phyloP scores from a whole-genome alignment of 2,888 invertebrate genomes.

The Pharmacophagus antenor region DNA sequence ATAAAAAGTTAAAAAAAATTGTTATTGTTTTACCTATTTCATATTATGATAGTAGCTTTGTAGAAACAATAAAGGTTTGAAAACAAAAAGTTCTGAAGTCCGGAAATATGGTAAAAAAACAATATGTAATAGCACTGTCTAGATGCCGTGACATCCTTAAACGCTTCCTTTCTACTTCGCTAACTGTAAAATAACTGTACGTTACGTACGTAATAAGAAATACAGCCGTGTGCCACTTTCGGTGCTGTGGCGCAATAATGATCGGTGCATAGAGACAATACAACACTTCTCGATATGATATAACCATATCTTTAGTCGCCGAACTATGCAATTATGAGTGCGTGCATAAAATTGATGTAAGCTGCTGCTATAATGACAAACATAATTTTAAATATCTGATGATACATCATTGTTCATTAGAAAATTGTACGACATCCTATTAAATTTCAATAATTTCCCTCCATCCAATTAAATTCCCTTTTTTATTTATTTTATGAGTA shows the following conservation, averaged over 20 bases:
- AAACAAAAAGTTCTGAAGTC: constrained; percentile 10
- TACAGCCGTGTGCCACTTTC: constrained; percentile 48
- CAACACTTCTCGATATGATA: constrained; percentile 41
- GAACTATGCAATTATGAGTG: background rate
- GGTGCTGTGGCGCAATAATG: constrained; percentile 44
- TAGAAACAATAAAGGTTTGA: constrained; percentile 9
- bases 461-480: too few species aligned
- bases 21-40: background rate
- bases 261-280: constrained; percentile 28
- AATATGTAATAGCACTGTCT: background rate
- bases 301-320: constrained; percentile 34
- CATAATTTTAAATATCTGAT: too few species aligned
- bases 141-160: constrained; percentile 22
- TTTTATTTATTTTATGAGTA: too few species aligned
- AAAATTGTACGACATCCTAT: too few species aligned
- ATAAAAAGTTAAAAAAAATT: background rate
- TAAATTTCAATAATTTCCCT: too few species aligned
- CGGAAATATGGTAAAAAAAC: background rate
- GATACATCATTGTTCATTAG: too few species aligned
- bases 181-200: constrained; percentile 31
- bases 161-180: constrained; percentile 26
- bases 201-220: constrained; percentile 35
- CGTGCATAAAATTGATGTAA: background rate
- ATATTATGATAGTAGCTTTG: background rate
- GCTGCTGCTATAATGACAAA: too few species aligned